Evolutionary conservation across 2,797 vertebrate species (phyloP).

Genomic region (Arctocebus calabarensis): DNA sequence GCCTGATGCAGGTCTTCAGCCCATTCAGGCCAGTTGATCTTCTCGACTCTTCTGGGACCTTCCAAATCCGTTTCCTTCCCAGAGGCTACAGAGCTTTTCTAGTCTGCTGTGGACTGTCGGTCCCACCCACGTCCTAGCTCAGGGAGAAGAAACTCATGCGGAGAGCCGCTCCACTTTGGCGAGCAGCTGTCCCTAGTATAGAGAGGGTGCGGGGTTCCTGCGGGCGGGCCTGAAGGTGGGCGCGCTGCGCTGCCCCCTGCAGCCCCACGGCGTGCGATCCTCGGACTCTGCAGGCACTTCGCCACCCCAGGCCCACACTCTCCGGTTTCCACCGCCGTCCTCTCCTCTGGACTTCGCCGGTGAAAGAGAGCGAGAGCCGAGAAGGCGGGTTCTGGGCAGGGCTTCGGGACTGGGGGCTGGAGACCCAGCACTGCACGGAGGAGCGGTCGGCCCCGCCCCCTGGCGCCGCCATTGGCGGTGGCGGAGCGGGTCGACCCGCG

Average conservation of each 20-base stretch:
- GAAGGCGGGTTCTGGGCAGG: fast-evolving
- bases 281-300: background rate
- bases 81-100: background rate
- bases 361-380: background rate
- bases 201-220: background rate
- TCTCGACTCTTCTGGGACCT: background rate
- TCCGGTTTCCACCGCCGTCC: fast-evolving
- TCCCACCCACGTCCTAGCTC: background rate
- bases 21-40: background rate
- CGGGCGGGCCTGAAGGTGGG: fast-evolving
- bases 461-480: slow-evolving; percentile 73
- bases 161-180: background rate
- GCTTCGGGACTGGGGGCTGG: fast-evolving
- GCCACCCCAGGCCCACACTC: background rate
- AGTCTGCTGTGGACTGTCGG: background rate
- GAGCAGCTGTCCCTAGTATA: background rate
- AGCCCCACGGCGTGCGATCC: background rate
- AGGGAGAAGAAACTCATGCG: background rate
- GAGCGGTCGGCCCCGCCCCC: slow-evolving; percentile 67
- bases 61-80: background rate
- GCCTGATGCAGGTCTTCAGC: background rate
- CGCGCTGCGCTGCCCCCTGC: background rate
- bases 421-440: background rate
- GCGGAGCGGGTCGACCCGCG: background rate
- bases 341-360: fast-evolving